Percentiles rank a stretch among this genome's conserved stretches.
These are phyloP conservation scores for Manis pentadactyla DNA, from an alignment of 2,797 vertebrate species.

Conservation along the genomic window DNA sequence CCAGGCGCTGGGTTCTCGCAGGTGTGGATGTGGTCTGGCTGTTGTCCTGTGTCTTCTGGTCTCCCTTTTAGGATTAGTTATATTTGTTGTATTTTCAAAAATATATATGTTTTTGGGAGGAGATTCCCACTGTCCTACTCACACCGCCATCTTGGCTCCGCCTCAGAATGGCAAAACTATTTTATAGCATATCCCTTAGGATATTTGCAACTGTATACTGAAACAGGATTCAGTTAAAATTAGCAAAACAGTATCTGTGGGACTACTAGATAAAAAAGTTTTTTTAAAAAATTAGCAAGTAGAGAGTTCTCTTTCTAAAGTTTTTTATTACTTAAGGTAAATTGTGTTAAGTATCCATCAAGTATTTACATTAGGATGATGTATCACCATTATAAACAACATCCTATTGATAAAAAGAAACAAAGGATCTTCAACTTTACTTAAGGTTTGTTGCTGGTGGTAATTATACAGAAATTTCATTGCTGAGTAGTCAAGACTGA, in stretches of 20 bases:
- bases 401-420: background rate
- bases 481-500: background rate
- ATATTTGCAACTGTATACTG: background rate
- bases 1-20: no score
- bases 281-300: background rate
- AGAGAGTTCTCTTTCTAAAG: background rate
- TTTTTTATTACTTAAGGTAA: background rate
- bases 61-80: no score
- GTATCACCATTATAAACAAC: background rate
- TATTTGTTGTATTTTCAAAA: no score
- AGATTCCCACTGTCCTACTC: no score
- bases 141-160: no score
- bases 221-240: constrained; percentile 23
- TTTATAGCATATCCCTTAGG: background rate
- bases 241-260: constrained; percentile 4
- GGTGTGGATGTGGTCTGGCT: no score
- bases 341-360: background rate
- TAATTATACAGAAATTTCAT: background rate
- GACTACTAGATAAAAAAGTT: background rate
- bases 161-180: constrained; percentile 23
- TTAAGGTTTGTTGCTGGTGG: background rate
- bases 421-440: constrained; percentile 8
- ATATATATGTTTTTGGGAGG: no score
- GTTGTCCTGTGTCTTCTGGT: no score
- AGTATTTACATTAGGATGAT: background rate